Evolutionary conservation across 2,888 invertebrate genomes (phyloP).

Genomic region (Eilema caniola): DNA sequence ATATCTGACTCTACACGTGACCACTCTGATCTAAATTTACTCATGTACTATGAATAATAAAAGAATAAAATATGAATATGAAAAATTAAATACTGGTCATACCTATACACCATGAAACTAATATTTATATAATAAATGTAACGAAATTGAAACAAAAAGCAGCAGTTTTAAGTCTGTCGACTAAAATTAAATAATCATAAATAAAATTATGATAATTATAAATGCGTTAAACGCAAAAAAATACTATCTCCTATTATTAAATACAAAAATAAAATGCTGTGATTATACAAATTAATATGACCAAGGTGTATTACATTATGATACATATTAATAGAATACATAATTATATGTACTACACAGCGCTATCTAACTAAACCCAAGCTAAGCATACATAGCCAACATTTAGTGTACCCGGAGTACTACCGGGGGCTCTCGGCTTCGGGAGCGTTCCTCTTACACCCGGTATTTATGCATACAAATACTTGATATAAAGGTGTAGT

Average conservation of each 20-base stretch:
- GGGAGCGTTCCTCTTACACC: no score
- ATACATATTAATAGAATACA: no score
- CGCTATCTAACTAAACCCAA: no score
- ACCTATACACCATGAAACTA: background rate
- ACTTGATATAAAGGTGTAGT: no score
- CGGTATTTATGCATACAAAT: no score
- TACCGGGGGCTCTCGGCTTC: no score
- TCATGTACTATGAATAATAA: background rate
- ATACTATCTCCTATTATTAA: background rate
- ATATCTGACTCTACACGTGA: background rate
- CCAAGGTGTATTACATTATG: background rate
- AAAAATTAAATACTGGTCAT: background rate
- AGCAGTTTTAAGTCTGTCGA: background rate
- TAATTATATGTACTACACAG: no score
- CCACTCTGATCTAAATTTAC: background rate
- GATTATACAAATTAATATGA: background rate
- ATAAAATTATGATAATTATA: background rate
- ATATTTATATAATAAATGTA: background rate
- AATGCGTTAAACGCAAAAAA: slow-evolving; percentile 1
- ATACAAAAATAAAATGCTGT: background rate
- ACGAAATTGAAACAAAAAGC: background rate
- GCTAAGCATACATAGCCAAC: no score
- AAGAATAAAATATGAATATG: no score
- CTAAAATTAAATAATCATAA: background rate
- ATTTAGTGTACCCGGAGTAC: no score